Conservation (phyloP, 2,113 vertebrate species). For the Nanorana parkeri region DNA sequence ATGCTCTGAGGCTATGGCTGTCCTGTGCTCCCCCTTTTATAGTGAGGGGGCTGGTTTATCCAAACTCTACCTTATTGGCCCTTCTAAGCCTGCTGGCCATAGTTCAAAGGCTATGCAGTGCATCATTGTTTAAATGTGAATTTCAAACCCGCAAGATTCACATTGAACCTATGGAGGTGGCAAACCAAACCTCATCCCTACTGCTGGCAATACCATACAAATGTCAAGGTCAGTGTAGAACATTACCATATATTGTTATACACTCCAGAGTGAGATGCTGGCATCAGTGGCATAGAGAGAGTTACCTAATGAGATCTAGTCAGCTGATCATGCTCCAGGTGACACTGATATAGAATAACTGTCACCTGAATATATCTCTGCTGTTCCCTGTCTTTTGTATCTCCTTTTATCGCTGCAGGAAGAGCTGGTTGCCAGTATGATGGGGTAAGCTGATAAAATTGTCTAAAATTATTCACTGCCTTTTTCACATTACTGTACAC, state of each 20-base stretch:
- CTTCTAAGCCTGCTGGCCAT: too few species aligned
- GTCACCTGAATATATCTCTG: slow-evolving; percentile 24
- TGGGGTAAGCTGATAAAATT: slow-evolving; percentile 50
- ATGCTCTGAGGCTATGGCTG: too few species aligned
- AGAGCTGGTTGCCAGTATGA: slow-evolving; percentile 21
- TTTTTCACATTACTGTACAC: not conserved
- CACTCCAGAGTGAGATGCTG: not conserved
- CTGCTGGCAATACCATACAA: too few species aligned
- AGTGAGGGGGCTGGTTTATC: too few species aligned
- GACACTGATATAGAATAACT: slow-evolving; percentile 48
- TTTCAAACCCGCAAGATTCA: too few species aligned
- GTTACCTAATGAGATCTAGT: slow-evolving; percentile 38
- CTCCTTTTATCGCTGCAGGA: not conserved
- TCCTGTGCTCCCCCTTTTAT: too few species aligned
- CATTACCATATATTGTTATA: not conserved
- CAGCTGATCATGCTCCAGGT: slow-evolving; percentile 49
- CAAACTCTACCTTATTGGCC: too few species aligned
- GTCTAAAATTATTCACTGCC: slow-evolving; percentile 4
- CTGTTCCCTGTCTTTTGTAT: slow-evolving; percentile 28
- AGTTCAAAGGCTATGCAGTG: too few species aligned
- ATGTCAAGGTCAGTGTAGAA: too few species aligned
- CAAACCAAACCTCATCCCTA: too few species aligned
- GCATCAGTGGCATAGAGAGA: not conserved
- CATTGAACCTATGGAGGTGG: too few species aligned
- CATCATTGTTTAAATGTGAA: too few species aligned